phyloP scores from a whole-genome alignment of 2,797 vertebrate genomes.

The Coregonus suidteri region DNA sequence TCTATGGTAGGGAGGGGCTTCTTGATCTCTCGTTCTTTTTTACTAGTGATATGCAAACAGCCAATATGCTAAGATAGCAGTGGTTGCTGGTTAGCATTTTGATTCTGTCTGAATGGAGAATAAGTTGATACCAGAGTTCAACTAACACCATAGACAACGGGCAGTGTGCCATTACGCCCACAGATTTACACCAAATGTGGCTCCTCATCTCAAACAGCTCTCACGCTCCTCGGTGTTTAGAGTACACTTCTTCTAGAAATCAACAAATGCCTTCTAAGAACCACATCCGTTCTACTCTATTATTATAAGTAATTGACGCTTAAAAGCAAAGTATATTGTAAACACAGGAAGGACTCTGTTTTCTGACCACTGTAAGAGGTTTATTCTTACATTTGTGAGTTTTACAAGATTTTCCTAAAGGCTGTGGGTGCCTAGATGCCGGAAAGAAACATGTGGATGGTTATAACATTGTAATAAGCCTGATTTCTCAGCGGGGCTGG shows the following conservation, averaged over 20 bases:
- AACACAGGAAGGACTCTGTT: conserved; percentile 5
- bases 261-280: not conserved
- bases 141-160: not conserved
- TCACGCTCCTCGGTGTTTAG: not conserved
- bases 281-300: not conserved
- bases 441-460: not conserved
- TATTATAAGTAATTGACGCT: conserved; percentile 4
- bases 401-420: conserved; percentile 7
- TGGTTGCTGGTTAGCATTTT: too few relatives aligned
- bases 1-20: not conserved
- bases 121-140: not conserved
- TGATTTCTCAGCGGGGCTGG: not conserved
- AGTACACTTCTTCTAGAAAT: not conserved
- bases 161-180: not conserved
- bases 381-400: conserved; percentile 2
- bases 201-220: not conserved
- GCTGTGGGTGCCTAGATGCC: conserved; percentile 8
- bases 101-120: too few relatives aligned
- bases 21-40: too few relatives aligned
- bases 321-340: not conserved
- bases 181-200: not conserved
- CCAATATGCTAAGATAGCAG: too few relatives aligned
- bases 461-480: not conserved
- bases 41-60: too few relatives aligned
- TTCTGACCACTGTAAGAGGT: conserved; percentile 29